Evolutionary conservation across 2,113 vertebrate species (phyloP), one percentile per base, ranked within the genome.

Genomic region (Ascaphus truei): DNA sequence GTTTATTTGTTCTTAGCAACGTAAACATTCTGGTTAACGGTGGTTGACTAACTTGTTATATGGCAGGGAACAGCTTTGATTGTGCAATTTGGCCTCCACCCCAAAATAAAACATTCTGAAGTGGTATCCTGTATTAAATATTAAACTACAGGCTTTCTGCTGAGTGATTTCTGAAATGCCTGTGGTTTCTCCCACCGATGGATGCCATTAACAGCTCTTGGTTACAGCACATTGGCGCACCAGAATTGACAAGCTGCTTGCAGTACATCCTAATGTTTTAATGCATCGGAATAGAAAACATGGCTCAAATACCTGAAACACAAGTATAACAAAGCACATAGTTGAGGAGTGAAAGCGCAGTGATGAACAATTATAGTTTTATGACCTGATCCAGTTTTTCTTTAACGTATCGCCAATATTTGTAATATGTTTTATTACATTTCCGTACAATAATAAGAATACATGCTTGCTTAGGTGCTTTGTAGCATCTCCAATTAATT

Each of bases 81-180:
- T 60, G 36, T n/a, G 23, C 37, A 22, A 10, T 7, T 45, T 47
- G 60, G 60, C 43, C 16, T 16, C 37, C 29, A 48, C 27, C 29
- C n/a, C 2, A 13, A 31, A 33, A 62, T 48, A 25, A 50, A 50
- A 29, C 15, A n/a, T 8, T 51, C 15, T 33, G 31, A 51, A 16
- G 45, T 63, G 29, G 43, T 36, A 33, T 63, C 20, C 43, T 51
- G n/a, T 63, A 51, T 63, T 8, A 63, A 63, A 51, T 48, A 51
- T 63, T 51, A 8, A 62, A 62, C 26, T 34, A 11, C 16, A 33
- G 61, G 39, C 39, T 47, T 47, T 25, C 29, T 63, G 22, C 39
- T 6, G 18, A 63, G 61, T 34, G 45, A 13, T 30, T 48, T 25
- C 30, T 63, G 31, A 36, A 15, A 51, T 63, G 43, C 29, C 31